These are phyloP conservation scores for Notodonta ziczac DNA, from an alignment of 2,888 invertebrate species.

Conservation along the genomic window DNA sequence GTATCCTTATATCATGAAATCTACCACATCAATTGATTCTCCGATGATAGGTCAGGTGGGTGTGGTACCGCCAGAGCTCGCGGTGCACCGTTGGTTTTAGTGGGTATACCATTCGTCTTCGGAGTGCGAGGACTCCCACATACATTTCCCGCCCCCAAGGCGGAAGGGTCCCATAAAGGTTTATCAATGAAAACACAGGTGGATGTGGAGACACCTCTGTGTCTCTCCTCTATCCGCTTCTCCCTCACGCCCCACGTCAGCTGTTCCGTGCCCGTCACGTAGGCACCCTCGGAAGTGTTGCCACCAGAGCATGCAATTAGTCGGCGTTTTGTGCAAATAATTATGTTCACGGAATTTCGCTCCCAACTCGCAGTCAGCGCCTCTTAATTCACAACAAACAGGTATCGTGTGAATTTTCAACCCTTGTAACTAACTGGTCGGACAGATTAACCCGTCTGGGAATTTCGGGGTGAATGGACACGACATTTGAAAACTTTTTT, in stretches of 20 bases:
- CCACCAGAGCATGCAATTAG: constrained; percentile 77
- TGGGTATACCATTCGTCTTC: too few relatives aligned
- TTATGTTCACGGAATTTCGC: constrained; percentile 64
- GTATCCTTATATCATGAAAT: too few relatives aligned
- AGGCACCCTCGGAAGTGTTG: constrained; percentile 62
- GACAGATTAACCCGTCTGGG: constrained; percentile 15
- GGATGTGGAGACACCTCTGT: too few relatives aligned
- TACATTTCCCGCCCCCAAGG: too few relatives aligned
- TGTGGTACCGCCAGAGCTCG: too few relatives aligned
- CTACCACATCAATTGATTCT: too few relatives aligned
- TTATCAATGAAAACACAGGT: too few relatives aligned
- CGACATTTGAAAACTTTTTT: constrained; percentile 10
- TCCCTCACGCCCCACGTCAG: constrained; percentile 25
- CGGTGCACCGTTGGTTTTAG: too few relatives aligned
- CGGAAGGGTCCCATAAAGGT: too few relatives aligned
- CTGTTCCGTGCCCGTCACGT: constrained; percentile 58
- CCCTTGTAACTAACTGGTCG: constrained; percentile 29
- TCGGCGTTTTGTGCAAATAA: constrained; percentile 77
- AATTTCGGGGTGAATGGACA: constrained; percentile 8
- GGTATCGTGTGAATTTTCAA: constrained; percentile 43
- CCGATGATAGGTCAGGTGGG: too few relatives aligned
- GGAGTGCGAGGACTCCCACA: too few relatives aligned
- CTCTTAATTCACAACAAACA: constrained; percentile 64
- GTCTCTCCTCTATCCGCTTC: constrained; percentile 26
- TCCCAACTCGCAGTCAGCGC: constrained; percentile 49